phyloP scores from a whole-genome alignment of 2,888 invertebrate species.

The Ichneumoninae sp. region DNA sequence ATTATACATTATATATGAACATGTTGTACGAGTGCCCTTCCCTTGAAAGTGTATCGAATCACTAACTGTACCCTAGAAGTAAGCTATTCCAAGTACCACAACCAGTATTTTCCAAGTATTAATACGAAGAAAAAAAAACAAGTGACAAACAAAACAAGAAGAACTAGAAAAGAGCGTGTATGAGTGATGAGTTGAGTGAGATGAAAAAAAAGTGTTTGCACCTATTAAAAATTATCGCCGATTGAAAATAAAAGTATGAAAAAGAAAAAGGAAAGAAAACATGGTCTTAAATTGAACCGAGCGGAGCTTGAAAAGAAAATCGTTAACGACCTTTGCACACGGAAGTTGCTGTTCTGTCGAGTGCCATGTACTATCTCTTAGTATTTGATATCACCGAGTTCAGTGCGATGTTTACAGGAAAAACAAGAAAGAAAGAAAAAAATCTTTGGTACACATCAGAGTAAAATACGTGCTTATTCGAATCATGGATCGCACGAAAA shows the following conservation, averaged over 20 bases:
- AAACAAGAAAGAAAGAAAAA: constrained; percentile 54
- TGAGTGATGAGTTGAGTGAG: background rate
- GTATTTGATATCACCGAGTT: constrained; percentile 78
- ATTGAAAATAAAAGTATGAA: background rate
- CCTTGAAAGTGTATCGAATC: constrained; percentile 76
- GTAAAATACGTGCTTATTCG: constrained; percentile 77
- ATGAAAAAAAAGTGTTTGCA: constrained; percentile 9
- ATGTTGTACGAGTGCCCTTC: constrained; percentile 75
- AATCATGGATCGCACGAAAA: constrained; percentile 80
- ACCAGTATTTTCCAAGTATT: constrained; percentile 81
- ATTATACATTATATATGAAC: constrained; percentile 42
- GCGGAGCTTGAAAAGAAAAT: constrained; percentile 15
- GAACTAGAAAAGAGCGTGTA: constrained; percentile 48
- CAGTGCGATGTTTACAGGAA: constrained; percentile 73
- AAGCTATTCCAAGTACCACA: constrained; percentile 79
- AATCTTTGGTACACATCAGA: constrained; percentile 77
- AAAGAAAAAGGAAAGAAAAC: constrained; percentile 12
- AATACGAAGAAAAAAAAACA: constrained; percentile 65
- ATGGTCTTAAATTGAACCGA: constrained; percentile 12
- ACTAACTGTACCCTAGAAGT: constrained; percentile 75
- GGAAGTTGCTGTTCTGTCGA: constrained; percentile 65
- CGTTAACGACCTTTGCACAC: constrained; percentile 54
- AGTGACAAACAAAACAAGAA: constrained; percentile 42
- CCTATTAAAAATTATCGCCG: constrained; percentile 25
- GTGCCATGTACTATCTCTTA: constrained; percentile 74